A percentile compares a stretch with the other conserved stretches of the same genome.
These are phyloP conservation scores for Henricia sp. DNA, from an alignment of 53 echinoderm and acorn worm species.

Conservation along the genomic window DNA sequence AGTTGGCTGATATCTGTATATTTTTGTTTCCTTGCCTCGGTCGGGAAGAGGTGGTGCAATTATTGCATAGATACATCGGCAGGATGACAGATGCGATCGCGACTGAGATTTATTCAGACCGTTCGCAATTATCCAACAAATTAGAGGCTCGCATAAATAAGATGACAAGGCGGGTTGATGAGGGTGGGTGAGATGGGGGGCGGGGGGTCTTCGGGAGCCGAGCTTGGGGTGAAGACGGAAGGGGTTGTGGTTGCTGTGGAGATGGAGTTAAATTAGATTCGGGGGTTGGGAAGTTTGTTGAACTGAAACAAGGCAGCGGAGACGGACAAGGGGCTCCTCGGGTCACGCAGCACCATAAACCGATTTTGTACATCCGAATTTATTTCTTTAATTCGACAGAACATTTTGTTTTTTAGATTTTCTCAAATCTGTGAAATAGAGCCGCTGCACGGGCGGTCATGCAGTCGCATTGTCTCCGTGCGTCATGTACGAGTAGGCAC, in stretches of 20 bases:
- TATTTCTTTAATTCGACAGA: too few relatives aligned
- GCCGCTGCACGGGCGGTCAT: too few relatives aligned
- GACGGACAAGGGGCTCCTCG: too few relatives aligned
- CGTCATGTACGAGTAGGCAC: too few relatives aligned
- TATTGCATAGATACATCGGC: constrained; percentile 49
- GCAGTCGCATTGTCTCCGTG: too few relatives aligned
- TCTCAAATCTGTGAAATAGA: too few relatives aligned
- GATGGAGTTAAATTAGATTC: not conserved
- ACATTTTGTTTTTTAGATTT: too few relatives aligned
- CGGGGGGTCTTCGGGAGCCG: not conserved
- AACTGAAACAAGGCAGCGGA: too few relatives aligned
- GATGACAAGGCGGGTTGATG: constrained; percentile 8
- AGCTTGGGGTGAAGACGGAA: not conserved
- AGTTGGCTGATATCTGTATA: constrained; percentile 24
- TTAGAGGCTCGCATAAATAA: constrained; percentile 53
- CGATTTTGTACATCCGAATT: too few relatives aligned
- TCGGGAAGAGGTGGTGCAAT: constrained; percentile 21
- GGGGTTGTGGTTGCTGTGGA: not conserved
- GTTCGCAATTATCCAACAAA: constrained; percentile 57
- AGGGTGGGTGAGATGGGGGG: not conserved
- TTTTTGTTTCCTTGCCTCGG: constrained; percentile 48
- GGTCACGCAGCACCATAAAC: too few relatives aligned
- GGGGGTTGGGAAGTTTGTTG: too few relatives aligned
- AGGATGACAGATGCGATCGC: constrained; percentile 43
- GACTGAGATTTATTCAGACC: constrained; percentile 31